Base-by-base conservation (phyloP, 1,140 invertebrate genomes). In the Diprion similis region DNA sequence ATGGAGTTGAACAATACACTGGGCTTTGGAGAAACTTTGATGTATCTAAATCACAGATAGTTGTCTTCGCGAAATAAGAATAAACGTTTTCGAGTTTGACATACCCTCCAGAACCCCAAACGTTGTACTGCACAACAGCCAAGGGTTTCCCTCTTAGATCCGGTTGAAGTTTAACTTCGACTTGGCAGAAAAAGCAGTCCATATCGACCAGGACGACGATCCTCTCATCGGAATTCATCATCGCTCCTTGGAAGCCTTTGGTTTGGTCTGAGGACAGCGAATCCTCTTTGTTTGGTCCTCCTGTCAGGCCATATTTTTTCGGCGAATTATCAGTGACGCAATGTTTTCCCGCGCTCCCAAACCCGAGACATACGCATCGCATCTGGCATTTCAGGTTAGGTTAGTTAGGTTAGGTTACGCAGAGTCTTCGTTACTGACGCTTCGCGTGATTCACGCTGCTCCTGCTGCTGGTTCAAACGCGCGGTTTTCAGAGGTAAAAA, bases 171-270 rank as follows among this genome's bases (percentile, higher is more conserved):
- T 96, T 93, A 82, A 96, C 94, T 89, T 99, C 98, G 1, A 99
- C 98, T 91, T 97, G 95, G 80, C 97, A 98, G 86, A 97, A 99
- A 87, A 99, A 99, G 89, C 98, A 99, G 85, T 99, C 98, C 97
- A 99, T 99, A 82, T 99, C 98, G 72, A 99, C 93, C 67, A 99
- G 89, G 8, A 94, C 92, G 18, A 99, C 89, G 48, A 98, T 91
- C 81, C 96, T 87, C 74, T 90, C 87, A 68, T 73, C 79, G 8
- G 78, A 76, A 72, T 64, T 79, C 13, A 80, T 66, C 85, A 86
- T 87, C 66, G 19, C 79, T 15, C 45, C 7, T 46, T 8, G 24
- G 24, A 37, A 37, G 24, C 24, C 24, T 37, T 3, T 6, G 2
- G 24, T 37, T 37, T 6, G 6, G 24, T 37, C 24, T 1, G 0